These are phyloP conservation scores for Psettodes erumei DNA, from an alignment of 2,113 vertebrate species.

Conservation along the genomic window DNA sequence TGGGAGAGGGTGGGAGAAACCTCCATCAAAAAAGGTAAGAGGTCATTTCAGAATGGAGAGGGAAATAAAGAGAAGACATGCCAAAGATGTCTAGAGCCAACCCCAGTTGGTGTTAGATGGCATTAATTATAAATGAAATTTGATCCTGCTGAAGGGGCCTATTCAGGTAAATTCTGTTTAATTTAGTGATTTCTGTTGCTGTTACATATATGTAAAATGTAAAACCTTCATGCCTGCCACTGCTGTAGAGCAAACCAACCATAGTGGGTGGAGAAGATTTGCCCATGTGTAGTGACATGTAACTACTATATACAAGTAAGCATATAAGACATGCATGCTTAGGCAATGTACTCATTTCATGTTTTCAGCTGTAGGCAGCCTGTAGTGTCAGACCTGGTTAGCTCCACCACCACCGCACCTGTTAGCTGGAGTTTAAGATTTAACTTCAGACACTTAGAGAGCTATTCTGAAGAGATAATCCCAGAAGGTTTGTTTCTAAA, in stretches of 20 bases:
- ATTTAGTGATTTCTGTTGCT: slow-evolving; percentile 20
- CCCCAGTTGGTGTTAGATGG: slow-evolving; percentile 48
- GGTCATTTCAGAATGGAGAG: slow-evolving; percentile 30
- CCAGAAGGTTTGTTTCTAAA: slow-evolving; percentile 10
- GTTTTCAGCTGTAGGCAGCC: slow-evolving; percentile 48
- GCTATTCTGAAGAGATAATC: slow-evolving; percentile 7
- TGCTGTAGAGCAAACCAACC: background rate
- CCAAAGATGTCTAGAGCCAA: slow-evolving; percentile 49
- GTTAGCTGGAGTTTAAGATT: slow-evolving; percentile 26
- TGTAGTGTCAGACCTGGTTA: slow-evolving; percentile 44
- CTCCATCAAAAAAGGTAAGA: slow-evolving; percentile 25
- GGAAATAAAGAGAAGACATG: slow-evolving; percentile 42
- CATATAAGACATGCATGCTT: slow-evolving; percentile 47
- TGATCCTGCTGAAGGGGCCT: slow-evolving; percentile 33
- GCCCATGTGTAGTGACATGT: slow-evolving; percentile 7
- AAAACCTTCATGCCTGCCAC: background rate
- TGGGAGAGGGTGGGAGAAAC: slow-evolving; percentile 12
- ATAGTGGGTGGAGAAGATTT: background rate
- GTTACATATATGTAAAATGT: slow-evolving; percentile 8
- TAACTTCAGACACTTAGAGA: slow-evolving; percentile 19
- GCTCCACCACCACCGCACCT: slow-evolving; percentile 18
- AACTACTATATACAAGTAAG: slow-evolving; percentile 20
- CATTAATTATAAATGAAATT: slow-evolving; percentile 59
- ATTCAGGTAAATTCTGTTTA: slow-evolving; percentile 44
- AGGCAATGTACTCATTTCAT: slow-evolving; percentile 38